Evolutionary conservation across 2,888 invertebrate genomes (phyloP), one percentile per base, ranked within the genome.

Genomic region (Troilus luridus): DNA sequence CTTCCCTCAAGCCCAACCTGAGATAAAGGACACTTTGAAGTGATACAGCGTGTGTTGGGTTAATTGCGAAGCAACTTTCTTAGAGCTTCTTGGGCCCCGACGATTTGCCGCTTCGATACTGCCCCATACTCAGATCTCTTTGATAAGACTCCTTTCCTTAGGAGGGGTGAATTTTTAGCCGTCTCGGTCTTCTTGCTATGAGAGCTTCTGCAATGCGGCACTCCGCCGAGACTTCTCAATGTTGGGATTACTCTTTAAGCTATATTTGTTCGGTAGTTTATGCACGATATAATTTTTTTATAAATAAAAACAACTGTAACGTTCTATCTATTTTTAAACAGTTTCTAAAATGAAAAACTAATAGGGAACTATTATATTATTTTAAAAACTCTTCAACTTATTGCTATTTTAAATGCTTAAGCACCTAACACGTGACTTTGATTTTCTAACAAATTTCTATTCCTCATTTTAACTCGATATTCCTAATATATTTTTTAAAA

Each of bases 51-150:
- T 77, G 72, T 41, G 27, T 77, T 19, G 72, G 41, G 27, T 77
- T 77, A 77, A 77, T 77, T 77, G 72, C 27, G 27, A 77, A 17
- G 27, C 41, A 17, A 19, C 41, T 77, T 41, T 19, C 14, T 77
- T 17, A 12, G 72, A 19, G 1, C 7, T 27, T 8, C 41, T 41
- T 41, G 41, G 41, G 41, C 41, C 41, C 8, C 72, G 72, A 41
- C 72, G 72, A 41, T 77, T 77, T 77, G 72, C 72, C 72, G 72
- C 72, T 77, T 24, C 72, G 72, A 77, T 77, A 77, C 72, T 77
- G 72, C 72, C 72, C 27, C 72, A 41, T 77, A 77, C 72, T 9
- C 7, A 77, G 72, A 77, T 77, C 72, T 77, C 72, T 77, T 77
- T 77, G 72, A 77, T 77, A 77, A 77, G 72, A 41, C 41, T 5